A percentile compares a stretch with the other conserved stretches of the same genome.
Conservation (phyloP, 1,140 invertebrate genomes). For the Drosophila saltans region DNA sequence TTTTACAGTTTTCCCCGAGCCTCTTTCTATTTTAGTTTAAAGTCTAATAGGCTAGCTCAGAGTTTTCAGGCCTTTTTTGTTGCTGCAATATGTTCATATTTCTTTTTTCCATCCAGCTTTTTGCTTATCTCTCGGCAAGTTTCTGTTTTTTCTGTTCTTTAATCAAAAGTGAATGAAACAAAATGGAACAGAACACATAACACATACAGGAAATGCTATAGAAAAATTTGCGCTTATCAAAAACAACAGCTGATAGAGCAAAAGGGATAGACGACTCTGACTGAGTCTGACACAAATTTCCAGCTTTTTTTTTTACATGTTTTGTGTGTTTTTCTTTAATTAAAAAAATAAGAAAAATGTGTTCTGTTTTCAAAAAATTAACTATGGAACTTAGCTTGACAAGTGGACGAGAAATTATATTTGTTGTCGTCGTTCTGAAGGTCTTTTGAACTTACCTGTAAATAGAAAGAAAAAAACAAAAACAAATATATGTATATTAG, state of each 20-base stretch:
- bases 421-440: not conserved
- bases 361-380: not conserved
- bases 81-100: constrained; percentile 43
- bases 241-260: constrained; percentile 10
- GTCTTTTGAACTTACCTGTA: constrained; percentile 55
- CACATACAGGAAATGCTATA: constrained; percentile 69
- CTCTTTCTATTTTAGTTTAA: constrained; percentile 30
- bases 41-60: constrained; percentile 52
- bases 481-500: constrained; percentile 5
- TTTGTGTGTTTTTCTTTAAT: constrained; percentile 52
- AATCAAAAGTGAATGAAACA: constrained; percentile 2
- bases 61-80: constrained; percentile 26
- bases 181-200: not conserved
- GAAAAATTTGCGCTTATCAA: constrained; percentile 62
- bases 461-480: constrained; percentile 23
- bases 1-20: not conserved
- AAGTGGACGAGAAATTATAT: not conserved
- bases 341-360: constrained; percentile 37
- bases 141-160: constrained; percentile 63
- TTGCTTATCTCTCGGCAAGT: constrained; percentile 44
- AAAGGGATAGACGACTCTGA: too few species aligned
- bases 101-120: constrained; percentile 7
- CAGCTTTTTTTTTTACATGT: constrained; percentile 31
- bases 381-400: constrained; percentile 49
- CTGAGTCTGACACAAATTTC: constrained; percentile 43